Evolutionary conservation across 2,888 invertebrate genomes (phyloP), one percentile per base, ranked within the genome.

Genomic region (Pyrrhosoma nymphula): DNA sequence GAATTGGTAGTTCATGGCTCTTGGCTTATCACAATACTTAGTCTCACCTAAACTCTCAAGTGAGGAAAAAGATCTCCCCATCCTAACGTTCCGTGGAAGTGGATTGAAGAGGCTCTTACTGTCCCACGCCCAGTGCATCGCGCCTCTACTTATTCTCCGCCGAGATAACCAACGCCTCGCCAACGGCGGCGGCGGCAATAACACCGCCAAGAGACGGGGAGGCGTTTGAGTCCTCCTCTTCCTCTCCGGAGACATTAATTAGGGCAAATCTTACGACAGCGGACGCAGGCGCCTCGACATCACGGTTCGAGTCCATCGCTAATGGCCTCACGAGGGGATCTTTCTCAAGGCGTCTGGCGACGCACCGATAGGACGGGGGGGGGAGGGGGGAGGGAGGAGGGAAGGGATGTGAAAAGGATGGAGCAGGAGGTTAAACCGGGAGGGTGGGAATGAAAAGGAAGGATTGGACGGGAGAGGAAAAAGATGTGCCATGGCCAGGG

Each of bases 231-330:
- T 2, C 30, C 82, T 14, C 82, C 35, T 35, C 89, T n/a, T 89
- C 89, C 56, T 89, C 89, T 56, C 89, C 12, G 39, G 63, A 93
- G 69, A 69, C 93, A 93, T 93, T 93, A 93, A 93, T 93, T 93
- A 93, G 69, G 69, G 75, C 93, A 75, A 75, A 93, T 69, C 69
- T 93, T 93, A 69, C 69, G 93, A 93, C 63, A 69, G 93, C 69
- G 91, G 39, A 35, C 91, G 56, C 91, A 93, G 93, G 93, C 93
- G 93, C 93, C 93, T 93, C 69, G 69, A 75, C 93, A 93, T 93
- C 93, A 93, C 93, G 93, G 69, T 47, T 93, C 93, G 93, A 69
- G 55, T 93, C 30, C 93, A 39, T 63, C 69, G 93, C 93, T 93
- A 93, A 93, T 93, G 93, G 93, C 16, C 93, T 69, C 69, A n/a